phyloP scores from a whole-genome alignment of 2,113 vertebrate species.

The Hemicordylus capensis region DNA sequence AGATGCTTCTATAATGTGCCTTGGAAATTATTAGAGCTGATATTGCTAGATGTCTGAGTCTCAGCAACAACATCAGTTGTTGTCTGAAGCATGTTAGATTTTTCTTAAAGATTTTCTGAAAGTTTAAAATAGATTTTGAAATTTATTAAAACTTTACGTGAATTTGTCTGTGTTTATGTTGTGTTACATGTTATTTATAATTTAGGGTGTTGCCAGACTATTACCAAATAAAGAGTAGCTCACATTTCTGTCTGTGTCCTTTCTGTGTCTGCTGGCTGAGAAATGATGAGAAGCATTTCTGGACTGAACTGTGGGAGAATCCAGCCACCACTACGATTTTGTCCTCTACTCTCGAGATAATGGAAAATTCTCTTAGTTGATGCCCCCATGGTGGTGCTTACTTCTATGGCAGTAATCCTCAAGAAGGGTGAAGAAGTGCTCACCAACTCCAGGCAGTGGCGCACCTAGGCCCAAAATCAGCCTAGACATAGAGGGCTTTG shows the following conservation, averaged over 20 bases:
- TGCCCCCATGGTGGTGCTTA: no score
- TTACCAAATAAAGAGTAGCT: neutral
- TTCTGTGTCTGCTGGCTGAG: neutral
- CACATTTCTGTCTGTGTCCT: neutral
- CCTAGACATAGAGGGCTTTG: no score
- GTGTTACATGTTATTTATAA: neutral
- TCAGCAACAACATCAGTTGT: neutral
- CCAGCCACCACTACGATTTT: no score
- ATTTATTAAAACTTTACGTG: constrained; percentile 43
- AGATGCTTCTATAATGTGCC: constrained; percentile 9
- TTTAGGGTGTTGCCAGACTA: neutral
- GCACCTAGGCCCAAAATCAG: no score
- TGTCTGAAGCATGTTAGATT: constrained; percentile 32
- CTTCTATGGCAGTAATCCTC: no score
- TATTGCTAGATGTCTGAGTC: neutral
- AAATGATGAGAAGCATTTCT: neutral
- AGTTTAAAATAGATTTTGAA: constrained; percentile 50
- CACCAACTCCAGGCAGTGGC: no score
- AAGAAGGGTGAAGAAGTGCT: no score
- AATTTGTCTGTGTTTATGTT: neutral
- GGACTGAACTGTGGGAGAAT: neutral
- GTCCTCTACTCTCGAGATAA: no score
- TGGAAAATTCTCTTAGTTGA: no score
- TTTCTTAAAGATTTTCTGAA: constrained; percentile 13
- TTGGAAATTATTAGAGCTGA: constrained; percentile 33